phyloP scores from a whole-genome alignment of 2,113 vertebrate genomes.

The Danionella cerebrum region DNA sequence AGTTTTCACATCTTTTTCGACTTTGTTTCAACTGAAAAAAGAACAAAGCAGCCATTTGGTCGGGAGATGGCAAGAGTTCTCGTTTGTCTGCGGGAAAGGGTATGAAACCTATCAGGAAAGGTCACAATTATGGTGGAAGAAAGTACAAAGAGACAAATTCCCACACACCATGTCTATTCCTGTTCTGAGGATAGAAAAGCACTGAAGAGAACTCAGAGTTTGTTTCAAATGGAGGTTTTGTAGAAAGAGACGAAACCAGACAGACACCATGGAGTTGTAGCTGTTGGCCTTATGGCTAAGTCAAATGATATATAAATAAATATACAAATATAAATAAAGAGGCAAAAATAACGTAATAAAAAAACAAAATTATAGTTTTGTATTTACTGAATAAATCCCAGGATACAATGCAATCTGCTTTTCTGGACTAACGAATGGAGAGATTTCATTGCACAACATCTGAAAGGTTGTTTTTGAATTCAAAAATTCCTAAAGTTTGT shows the following conservation, averaged over 20 bases:
- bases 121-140: not conserved
- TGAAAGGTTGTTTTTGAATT: too few relatives aligned
- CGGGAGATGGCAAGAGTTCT: not conserved
- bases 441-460: too few relatives aligned
- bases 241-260: not conserved
- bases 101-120: constrained; percentile 9
- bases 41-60: not conserved
- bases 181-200: not conserved
- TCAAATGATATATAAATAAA: too few relatives aligned
- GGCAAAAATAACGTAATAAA: too few relatives aligned
- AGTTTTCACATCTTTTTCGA: constrained; percentile 10
- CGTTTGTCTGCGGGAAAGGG: not conserved
- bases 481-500: too few relatives aligned
- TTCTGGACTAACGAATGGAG: too few relatives aligned
- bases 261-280: not conserved
- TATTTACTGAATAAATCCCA: too few relatives aligned
- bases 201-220: not conserved
- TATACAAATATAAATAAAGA: too few relatives aligned
- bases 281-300: not conserved
- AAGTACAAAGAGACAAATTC: not conserved
- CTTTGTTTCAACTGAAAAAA: not conserved
- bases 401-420: too few relatives aligned
- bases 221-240: not conserved
- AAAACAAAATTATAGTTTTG: too few relatives aligned
- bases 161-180: not conserved